Evolutionary conservation across 2,797 vertebrate genomes (phyloP).

Genomic region (Sebastes oblongus): DNA sequence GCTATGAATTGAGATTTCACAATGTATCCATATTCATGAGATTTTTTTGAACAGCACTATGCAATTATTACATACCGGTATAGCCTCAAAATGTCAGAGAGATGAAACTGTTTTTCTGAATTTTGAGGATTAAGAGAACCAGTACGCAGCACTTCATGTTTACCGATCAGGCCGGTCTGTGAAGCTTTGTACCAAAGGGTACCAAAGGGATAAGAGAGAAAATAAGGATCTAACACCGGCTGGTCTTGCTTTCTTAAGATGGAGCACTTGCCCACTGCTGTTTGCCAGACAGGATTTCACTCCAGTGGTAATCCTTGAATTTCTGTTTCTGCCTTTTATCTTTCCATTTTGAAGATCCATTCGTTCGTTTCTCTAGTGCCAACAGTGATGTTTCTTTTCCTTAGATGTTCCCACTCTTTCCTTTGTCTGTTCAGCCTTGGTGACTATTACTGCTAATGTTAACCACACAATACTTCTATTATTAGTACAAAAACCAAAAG

Average conservation of each 20-base stretch:
- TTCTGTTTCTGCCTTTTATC: slow-evolving; percentile 11
- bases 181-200: slow-evolving; percentile 24
- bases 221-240: slow-evolving; percentile 43
- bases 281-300: slow-evolving; percentile 35
- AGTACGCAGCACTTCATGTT: slow-evolving; percentile 23
- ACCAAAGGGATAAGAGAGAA: slow-evolving; percentile 26
- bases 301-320: slow-evolving; percentile 38
- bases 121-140: slow-evolving; percentile 44
- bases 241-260: slow-evolving; percentile 24
- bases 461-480: neutral
- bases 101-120: slow-evolving; percentile 32
- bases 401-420: neutral
- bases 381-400: slow-evolving; percentile 22
- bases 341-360: slow-evolving; percentile 27
- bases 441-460: slow-evolving; percentile 9
- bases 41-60: slow-evolving; percentile 10
- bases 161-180: slow-evolving; percentile 36
- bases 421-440: slow-evolving; percentile 28
- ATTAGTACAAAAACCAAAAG: slow-evolving; percentile 1
- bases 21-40: slow-evolving; percentile 47
- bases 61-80: slow-evolving; percentile 33
- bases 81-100: slow-evolving; percentile 49
- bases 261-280: slow-evolving; percentile 27
- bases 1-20: slow-evolving; percentile 8
- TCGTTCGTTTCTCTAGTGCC: slow-evolving; percentile 11